phyloP scores from a whole-genome alignment of 2,797 vertebrate species.

The Aeoliscus strigatus region DNA sequence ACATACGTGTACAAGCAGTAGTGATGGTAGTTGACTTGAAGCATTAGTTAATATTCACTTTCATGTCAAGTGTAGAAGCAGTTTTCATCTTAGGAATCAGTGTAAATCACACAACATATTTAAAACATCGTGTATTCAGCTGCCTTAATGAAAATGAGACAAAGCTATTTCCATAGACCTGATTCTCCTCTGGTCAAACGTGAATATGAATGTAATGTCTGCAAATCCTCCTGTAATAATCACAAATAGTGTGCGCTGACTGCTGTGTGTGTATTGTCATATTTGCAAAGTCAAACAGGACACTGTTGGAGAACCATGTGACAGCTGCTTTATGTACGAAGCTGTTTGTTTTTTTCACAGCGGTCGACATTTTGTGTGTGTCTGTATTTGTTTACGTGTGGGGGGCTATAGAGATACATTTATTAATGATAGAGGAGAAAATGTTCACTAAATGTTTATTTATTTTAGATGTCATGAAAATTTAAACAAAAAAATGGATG shows the following conservation, averaged over 20 bases:
- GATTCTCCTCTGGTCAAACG: slow-evolving; percentile 44
- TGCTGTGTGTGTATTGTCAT: slow-evolving; percentile 33
- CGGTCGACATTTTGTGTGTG: slow-evolving; percentile 58
- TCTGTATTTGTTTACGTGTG: slow-evolving; percentile 62
- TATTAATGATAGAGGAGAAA: slow-evolving; percentile 56
- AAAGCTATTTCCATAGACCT: slow-evolving; percentile 25
- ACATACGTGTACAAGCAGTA: slow-evolving; percentile 52
- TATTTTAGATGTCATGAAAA: slow-evolving; percentile 74
- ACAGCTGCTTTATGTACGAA: slow-evolving; percentile 24
- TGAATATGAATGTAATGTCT: slow-evolving; percentile 73
- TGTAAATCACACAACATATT: slow-evolving; percentile 46
- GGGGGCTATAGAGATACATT: slow-evolving; percentile 33
- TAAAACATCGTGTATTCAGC: slow-evolving; percentile 52
- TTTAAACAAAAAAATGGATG: slow-evolving; percentile 51
- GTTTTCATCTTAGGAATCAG: too few relatives aligned
- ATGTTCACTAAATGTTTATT: slow-evolving; percentile 71
- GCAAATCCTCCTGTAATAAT: slow-evolving; percentile 35
- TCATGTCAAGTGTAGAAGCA: too few relatives aligned
- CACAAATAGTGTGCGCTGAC: slow-evolving; percentile 29
- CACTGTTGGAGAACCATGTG: slow-evolving; percentile 23
- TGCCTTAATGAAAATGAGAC: slow-evolving; percentile 69
- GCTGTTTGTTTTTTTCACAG: slow-evolving; percentile 44
- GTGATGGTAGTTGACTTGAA: slow-evolving; percentile 57
- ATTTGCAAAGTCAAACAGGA: slow-evolving; percentile 40
- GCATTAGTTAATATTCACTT: slow-evolving; percentile 57